Conservation (phyloP, 2,888 invertebrate species). For the Agapostemon virescens region DNA sequence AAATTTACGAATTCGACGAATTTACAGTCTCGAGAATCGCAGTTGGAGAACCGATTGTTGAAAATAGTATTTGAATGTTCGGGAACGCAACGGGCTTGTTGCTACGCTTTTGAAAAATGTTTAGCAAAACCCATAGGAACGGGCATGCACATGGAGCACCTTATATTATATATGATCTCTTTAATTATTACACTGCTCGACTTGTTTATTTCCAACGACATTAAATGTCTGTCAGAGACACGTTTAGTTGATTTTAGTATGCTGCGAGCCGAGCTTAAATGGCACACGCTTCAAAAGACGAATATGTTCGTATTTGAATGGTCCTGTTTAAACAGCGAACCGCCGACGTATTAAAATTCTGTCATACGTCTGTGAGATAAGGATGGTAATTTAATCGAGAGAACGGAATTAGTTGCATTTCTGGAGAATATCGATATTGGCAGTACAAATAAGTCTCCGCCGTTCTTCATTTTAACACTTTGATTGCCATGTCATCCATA, state of each 20-base stretch:
- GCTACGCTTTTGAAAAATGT: neutral
- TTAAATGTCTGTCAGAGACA: slow-evolving; percentile 45
- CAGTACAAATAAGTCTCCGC: too few relatives aligned
- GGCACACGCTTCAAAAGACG: slow-evolving; percentile 31
- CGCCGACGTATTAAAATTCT: slow-evolving; percentile 25
- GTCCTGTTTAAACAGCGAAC: slow-evolving; percentile 29
- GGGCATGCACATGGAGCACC: neutral
- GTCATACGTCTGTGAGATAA: too few relatives aligned
- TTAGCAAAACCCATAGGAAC: neutral
- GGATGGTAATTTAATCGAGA: too few relatives aligned
- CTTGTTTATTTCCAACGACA: slow-evolving; percentile 27
- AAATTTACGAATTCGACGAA: too few relatives aligned
- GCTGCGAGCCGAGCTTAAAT: slow-evolving; percentile 15
- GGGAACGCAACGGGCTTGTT: neutral
- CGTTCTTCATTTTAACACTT: too few relatives aligned
- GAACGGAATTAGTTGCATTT: too few relatives aligned
- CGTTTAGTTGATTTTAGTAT: slow-evolving; percentile 38
- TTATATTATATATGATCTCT: neutral
- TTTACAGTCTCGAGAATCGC: too few relatives aligned
- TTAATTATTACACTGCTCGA: slow-evolving; percentile 15
- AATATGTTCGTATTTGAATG: slow-evolving; percentile 19
- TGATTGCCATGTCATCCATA: too few relatives aligned
- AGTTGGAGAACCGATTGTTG: too few relatives aligned
- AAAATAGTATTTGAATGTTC: too few relatives aligned
- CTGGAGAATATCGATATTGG: too few relatives aligned